A percentile compares a stretch with the other conserved stretches of the same genome.
Conservation (phyloP, 2,797 vertebrate genomes). For the Glyptemys insculpta region DNA sequence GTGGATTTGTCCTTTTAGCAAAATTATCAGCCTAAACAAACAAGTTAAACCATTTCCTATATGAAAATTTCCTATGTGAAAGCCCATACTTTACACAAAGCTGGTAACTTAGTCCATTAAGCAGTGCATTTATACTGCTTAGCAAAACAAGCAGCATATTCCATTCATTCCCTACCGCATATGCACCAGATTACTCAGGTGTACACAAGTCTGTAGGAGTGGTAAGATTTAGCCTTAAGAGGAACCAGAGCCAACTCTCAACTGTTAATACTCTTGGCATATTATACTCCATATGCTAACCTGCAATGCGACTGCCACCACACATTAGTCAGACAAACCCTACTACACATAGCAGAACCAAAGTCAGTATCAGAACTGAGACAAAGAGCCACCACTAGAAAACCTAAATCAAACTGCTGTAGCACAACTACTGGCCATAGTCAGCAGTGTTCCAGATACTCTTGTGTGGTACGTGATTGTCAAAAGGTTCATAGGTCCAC, state of each 20-base stretch:
- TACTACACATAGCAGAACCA: not conserved
- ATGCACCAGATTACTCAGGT: not conserved
- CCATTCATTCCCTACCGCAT: not conserved
- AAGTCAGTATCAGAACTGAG: not conserved
- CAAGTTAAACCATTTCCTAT: not conserved
- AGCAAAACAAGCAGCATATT: not conserved
- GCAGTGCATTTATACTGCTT: not conserved
- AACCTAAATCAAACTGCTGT: not conserved
- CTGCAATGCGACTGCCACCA: accelerated
- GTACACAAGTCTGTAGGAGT: not conserved
- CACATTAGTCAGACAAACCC: not conserved
- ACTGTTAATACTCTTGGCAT: not conserved
- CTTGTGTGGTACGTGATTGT: no score
- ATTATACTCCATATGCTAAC: not conserved
- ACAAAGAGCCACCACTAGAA: accelerated
- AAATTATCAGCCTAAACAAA: not conserved
- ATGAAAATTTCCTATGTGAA: not conserved
- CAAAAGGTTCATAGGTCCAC: no score
- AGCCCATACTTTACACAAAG: not conserved
- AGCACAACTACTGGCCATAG: no score
- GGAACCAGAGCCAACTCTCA: not conserved
- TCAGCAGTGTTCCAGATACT: no score
- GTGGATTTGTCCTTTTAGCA: not conserved
- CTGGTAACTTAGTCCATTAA: not conserved
- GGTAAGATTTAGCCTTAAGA: not conserved